Evolutionary conservation across 2,888 invertebrate genomes (phyloP), one percentile per base, ranked within the genome.

Genomic region (Temnothorax unifasciatus): DNA sequence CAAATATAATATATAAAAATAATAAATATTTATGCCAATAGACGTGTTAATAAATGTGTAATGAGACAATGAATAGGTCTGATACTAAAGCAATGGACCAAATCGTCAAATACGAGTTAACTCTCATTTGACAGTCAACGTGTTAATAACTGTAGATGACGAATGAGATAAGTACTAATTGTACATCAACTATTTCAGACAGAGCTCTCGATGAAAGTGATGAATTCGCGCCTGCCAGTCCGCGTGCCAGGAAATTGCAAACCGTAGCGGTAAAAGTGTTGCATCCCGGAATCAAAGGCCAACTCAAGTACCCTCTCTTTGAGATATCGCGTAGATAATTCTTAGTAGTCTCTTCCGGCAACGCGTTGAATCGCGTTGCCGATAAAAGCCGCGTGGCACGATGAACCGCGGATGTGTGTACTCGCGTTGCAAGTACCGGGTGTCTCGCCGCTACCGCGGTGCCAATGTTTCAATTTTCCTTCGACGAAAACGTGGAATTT

Each of bases 211-310:
- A 47, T n/a, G 54, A 69, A 44, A 68, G 1, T 2, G 54, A 57
- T 25, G 79, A 79, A 54, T 34, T 21, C 3, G 15, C 74, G 29
- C 8, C 54, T 21, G 13, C 21, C 29, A 57, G 69, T 41, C 38
- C 9, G 44, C 13, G 9, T 21, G 59, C 41, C 15, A 75, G 47
- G 68, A 89, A 91, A 47, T 83, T 93, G 44, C 87, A 92, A 6
- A 93, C 94, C 21, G 95, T 95, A 11, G 95, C 95, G 38, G 92
- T 95, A 18, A 95, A 95, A 91, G 92, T 95, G 18, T 91, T 95
- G 15, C 95, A 96, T 90, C 95, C 95, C 9, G 92, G 94, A 64
- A 94, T 96, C 13, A 92, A 94, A 74, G 82, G 89, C 25, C 89
- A 91, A 52, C 92, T 94, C 66, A 92, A 90, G 93, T 93, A 88